Percentiles rank a stretch among this genome's conserved stretches.
These are phyloP conservation scores for Enteromius treurensis DNA, from an alignment of 2,797 vertebrate genomes.

Conservation along the genomic window DNA sequence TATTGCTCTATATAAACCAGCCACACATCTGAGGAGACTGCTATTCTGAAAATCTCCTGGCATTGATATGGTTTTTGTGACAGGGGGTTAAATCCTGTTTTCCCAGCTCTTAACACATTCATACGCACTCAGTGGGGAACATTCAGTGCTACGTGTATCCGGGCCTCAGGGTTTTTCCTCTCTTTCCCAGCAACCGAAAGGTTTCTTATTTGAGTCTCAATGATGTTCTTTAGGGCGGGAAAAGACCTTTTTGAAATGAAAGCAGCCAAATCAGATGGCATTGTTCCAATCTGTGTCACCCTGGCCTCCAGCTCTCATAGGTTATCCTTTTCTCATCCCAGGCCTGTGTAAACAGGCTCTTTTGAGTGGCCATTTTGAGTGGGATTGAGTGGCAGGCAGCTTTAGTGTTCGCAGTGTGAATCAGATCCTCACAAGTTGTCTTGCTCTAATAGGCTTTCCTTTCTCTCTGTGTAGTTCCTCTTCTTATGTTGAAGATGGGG, in stretches of 20 bases:
- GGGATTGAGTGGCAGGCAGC: constrained; percentile 50
- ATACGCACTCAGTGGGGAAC: constrained; percentile 79
- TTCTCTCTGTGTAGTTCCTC: constrained; percentile 25
- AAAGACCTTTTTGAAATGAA: constrained; percentile 77
- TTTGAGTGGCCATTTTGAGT: constrained; percentile 50
- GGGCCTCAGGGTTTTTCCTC: constrained; percentile 81
- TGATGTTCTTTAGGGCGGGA: constrained; percentile 49
- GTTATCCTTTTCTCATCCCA: constrained; percentile 58
- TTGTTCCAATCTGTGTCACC: constrained; percentile 65
- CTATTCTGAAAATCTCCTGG: constrained; percentile 6
- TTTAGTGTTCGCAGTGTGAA: constrained; percentile 43
- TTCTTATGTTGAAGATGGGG: constrained; percentile 43
- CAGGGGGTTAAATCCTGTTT: constrained; percentile 30
- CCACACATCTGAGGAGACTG: constrained; percentile 16
- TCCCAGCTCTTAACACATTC: constrained; percentile 43
- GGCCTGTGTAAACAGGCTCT: constrained; percentile 55
- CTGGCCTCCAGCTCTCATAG: constrained; percentile 78
- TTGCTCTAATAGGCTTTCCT: constrained; percentile 45
- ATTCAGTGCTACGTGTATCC: constrained; percentile 80
- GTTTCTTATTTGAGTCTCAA: constrained; percentile 44
- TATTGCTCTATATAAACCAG: constrained; percentile 6
- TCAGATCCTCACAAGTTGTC: constrained; percentile 47
- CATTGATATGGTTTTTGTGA: constrained; percentile 30
- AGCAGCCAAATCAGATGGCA: constrained; percentile 74
- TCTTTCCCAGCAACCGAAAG: constrained; percentile 30